Evolutionary conservation across 2,797 vertebrate genomes (phyloP).

Genomic region (Staurois parvus): DNA sequence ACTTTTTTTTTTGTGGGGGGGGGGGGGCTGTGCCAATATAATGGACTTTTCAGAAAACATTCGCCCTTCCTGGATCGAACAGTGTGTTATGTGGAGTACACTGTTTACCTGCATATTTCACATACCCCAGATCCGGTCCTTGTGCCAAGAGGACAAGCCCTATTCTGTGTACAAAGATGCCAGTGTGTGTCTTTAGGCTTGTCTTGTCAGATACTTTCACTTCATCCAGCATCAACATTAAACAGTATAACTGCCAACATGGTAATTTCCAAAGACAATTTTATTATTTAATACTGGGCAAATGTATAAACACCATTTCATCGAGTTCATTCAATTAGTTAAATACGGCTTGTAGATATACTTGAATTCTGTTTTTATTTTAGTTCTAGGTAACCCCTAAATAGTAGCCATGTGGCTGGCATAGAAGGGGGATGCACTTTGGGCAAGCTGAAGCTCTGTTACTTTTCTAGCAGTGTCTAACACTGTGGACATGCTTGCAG

Average conservation of each 20-base stretch:
- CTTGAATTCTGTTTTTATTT: too few species aligned
- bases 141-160: not conserved
- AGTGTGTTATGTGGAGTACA: not conserved
- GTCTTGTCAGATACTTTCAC: not conserved
- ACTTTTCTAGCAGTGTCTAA: too few species aligned
- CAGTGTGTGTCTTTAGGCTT: not conserved
- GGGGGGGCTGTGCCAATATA: constrained; percentile 24
- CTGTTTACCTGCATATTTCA: constrained; percentile 40
- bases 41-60: not conserved
- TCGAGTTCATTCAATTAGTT: too few species aligned
- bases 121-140: not conserved
- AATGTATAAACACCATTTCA: too few species aligned
- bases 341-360: too few species aligned
- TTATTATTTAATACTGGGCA: too few species aligned
- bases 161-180: constrained; percentile 16
- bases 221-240: not conserved
- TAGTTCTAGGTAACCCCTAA: too few species aligned
- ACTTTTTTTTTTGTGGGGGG: too few species aligned
- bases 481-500: too few species aligned
- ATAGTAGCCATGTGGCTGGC: too few species aligned
- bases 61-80: not conserved
- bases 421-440: too few species aligned
- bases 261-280: not conserved
- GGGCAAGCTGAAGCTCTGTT: too few species aligned
- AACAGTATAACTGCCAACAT: not conserved